Percentiles rank a stretch among this genome's conserved stretches.
These are phyloP conservation scores for Hermatobates lingyangjiaoensis DNA, from an alignment of 1,140 invertebrate species.

Conservation along the genomic window DNA sequence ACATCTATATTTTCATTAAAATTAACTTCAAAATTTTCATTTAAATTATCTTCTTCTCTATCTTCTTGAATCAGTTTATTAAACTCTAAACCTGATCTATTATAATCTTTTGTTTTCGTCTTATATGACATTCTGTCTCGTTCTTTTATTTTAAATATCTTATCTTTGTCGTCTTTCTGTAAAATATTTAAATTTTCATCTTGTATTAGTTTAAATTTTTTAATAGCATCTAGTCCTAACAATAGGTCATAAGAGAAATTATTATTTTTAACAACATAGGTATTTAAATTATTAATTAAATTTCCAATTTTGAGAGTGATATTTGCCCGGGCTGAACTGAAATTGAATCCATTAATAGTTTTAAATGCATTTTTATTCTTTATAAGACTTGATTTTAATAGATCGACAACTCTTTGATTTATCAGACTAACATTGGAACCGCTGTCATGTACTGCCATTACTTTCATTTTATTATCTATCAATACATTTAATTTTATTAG, in stretches of 20 bases:
- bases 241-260: slow-evolving; percentile 14
- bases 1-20: slow-evolving; percentile 2
- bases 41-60: slow-evolving; percentile 16
- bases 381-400: not conserved
- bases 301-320: slow-evolving; percentile 17
- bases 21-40: slow-evolving; percentile 2
- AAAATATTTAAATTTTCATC: slow-evolving; percentile 14
- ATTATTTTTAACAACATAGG: slow-evolving; percentile 13
- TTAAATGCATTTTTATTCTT: not conserved
- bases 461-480: not conserved
- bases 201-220: slow-evolving; percentile 13
- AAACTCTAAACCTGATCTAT: not conserved
- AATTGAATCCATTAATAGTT: slow-evolving; percentile 2
- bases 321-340: slow-evolving; percentile 11
- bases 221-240: slow-evolving; percentile 15
- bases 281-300: slow-evolving; percentile 10
- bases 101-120: not conserved
- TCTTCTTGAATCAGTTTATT: slow-evolving; percentile 13
- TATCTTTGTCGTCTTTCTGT: slow-evolving; percentile 17
- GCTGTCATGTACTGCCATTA: slow-evolving; percentile 1
- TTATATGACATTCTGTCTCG: not conserved
- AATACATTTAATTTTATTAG: slow-evolving; percentile 2
- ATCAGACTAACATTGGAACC: slow-evolving; percentile 5
- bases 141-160: not conserved
- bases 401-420: not conserved